Base-by-base conservation (phyloP, 2,113 vertebrate genomes). In the Nesogale talazaci region DNA sequence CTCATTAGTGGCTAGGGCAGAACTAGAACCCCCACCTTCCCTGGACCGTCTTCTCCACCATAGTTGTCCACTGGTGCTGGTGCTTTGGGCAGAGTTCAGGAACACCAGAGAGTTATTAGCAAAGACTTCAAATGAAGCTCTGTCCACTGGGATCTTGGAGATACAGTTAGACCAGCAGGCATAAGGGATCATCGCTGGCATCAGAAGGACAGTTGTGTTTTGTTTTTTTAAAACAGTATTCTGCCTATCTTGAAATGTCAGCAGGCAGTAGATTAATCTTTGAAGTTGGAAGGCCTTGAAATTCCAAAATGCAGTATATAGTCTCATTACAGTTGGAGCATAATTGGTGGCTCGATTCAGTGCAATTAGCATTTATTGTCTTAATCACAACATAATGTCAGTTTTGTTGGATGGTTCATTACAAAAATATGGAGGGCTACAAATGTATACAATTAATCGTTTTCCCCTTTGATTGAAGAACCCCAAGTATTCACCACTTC, bases 301-400 rank as follows among this genome's bases (percentile, higher is more conserved):
- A 94, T 80, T 88, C 65, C 88, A 67, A 74, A 94, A 11, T 88
- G 89, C 95, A 94, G 74, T 72, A 89, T 83, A 31, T 78, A 15
- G 87, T 5, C 77, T 57, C 22, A 40, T 90, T 92, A 69, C 69
- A 81, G 80, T 12, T 34, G 82, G 40, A 87, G 86, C 57, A 29
- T 76, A 61, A 90, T 91, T 7, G 91, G 77, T 81, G 86, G 27
- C 87, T 75, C 76, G 87, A 72, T 76, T 80, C 79, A 23, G 46
- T 90, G 9, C 61, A 89, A 5, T 79, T 85, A 90, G 27, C 80
- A 78, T 38, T 72, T 84, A 75, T 83, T 87, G 20, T 93, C 84
- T 86, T 93, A 92, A 97, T 95, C 4, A 31, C 38, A 89, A 80
- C 27, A 31, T 83, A 52, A 76, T 38, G 25, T 88, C 88, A 59